A percentile compares a stretch with the other conserved stretches of the same genome.
Conservation (phyloP, 2,797 vertebrate species). For the Smutsia gigantea region DNA sequence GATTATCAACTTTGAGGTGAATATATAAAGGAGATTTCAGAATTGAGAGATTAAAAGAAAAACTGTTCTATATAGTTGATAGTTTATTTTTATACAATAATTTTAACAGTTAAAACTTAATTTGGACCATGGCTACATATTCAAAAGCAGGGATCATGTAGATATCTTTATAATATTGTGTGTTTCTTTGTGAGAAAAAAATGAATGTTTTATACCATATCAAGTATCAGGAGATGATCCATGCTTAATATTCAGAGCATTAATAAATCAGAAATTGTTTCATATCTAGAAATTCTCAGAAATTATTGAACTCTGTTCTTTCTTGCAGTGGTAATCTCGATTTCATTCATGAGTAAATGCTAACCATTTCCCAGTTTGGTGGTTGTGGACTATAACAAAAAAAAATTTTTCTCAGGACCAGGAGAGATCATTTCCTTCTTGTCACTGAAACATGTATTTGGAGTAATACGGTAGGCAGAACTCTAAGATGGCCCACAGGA, state of each 20-base stretch:
- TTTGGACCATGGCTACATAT: not conserved
- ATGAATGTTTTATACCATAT: not conserved
- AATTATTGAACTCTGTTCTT: not conserved
- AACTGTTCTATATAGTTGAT: not conserved
- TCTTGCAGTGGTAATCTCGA: not conserved
- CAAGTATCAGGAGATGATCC: not conserved
- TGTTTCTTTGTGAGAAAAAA: not conserved
- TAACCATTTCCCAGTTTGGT: not conserved
- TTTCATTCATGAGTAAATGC: not conserved
- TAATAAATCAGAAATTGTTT: not conserved
- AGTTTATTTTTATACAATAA: not conserved
- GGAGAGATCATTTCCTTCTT: not conserved
- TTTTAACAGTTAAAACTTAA: not conserved
- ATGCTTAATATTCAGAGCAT: not conserved
- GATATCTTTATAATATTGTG: fast-evolving
- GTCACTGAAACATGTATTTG: not conserved
- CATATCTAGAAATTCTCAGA: not conserved
- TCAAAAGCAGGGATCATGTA: not conserved
- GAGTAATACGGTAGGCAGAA: not conserved
- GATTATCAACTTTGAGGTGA: not conserved
- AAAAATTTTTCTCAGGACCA: not conserved
- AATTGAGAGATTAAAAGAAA: not conserved
- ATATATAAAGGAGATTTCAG: not conserved
- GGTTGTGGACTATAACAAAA: not conserved
- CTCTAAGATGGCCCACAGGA: not conserved